These are phyloP conservation scores for Auanema freiburgensis DNA, from an alignment of 2,888 invertebrate genomes.

Conservation along the genomic window DNA sequence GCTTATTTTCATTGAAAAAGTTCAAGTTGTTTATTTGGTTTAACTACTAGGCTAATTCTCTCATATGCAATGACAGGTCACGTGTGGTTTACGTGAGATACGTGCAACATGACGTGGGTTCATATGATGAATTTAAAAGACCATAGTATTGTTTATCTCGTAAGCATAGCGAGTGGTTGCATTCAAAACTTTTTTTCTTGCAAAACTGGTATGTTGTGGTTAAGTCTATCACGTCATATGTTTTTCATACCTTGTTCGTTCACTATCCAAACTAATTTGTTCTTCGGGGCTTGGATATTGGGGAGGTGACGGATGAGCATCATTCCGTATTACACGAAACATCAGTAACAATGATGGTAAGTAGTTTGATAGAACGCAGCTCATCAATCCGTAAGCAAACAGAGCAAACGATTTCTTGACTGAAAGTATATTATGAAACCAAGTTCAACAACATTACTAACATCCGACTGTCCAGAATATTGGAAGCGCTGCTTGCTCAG, in stretches of 20 bases:
- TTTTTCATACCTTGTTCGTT: slow-evolving; percentile 27
- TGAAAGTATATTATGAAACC: background rate
- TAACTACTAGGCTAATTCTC: no score
- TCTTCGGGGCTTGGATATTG: slow-evolving; percentile 35
- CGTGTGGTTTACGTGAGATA: no score
- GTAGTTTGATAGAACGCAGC: slow-evolving; percentile 11
- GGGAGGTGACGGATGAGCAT: slow-evolving; percentile 36
- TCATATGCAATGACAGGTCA: no score
- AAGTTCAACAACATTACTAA: no score
- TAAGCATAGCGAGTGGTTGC: background rate
- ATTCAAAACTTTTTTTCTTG: background rate
- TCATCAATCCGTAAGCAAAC: slow-evolving; percentile 3
- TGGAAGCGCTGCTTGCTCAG: no score
- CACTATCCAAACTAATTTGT: slow-evolving; percentile 40
- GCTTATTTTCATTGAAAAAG: no score
- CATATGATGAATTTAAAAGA: no score
- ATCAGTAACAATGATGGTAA: slow-evolving; percentile 10
- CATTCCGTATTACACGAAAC: slow-evolving; percentile 22
- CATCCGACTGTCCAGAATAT: no score
- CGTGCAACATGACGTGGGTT: no score
- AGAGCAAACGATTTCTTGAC: slow-evolving; percentile 8
- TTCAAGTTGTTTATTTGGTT: no score
- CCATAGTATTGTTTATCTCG: background rate
- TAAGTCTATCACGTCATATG: background rate
- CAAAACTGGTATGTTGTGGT: background rate